Evolutionary conservation across 2,113 vertebrate species (phyloP).

Genomic region (Ailuropoda melanoleuca): DNA sequence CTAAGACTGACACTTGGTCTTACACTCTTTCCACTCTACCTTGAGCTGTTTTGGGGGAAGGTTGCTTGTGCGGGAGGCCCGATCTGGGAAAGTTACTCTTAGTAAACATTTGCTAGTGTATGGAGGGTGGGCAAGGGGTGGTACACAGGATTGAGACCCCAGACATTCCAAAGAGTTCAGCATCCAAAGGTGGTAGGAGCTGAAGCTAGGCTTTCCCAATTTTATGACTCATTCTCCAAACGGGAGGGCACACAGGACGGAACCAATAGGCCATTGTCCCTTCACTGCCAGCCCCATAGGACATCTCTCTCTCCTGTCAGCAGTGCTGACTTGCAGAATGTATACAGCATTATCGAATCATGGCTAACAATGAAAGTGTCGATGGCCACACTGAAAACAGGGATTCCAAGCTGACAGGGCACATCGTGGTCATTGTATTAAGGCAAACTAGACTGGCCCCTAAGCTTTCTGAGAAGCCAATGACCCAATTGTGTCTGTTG

Average conservation of each 20-base stretch:
- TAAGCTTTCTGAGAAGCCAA: conserved; percentile 50
- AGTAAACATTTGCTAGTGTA: neutral
- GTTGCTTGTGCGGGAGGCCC: neutral
- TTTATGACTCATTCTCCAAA: neutral
- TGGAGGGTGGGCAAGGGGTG: neutral
- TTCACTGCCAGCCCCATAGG: neutral
- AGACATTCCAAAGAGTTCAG: neutral
- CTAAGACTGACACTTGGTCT: neutral
- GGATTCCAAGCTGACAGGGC: conserved; percentile 57
- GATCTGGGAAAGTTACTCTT: neutral
- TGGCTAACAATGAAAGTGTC: conserved; percentile 68
- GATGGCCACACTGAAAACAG: conserved; percentile 28
- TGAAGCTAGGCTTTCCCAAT: neutral
- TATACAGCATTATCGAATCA: neutral
- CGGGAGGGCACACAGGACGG: neutral
- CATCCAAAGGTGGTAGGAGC: neutral
- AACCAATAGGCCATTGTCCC: neutral
- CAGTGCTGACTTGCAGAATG: conserved; percentile 65
- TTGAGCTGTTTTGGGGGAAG: neutral
- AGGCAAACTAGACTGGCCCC: conserved; percentile 11
- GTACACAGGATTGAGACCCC: neutral
- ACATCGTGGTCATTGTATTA: conserved; percentile 46
- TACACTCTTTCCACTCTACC: neutral
- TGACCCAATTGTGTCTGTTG: conserved; percentile 37
- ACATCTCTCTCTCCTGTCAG: conserved; percentile 58